These are phyloP conservation scores for Heloderma charlesbogerti DNA, from an alignment of 2,113 vertebrate genomes.

Conservation along the genomic window DNA sequence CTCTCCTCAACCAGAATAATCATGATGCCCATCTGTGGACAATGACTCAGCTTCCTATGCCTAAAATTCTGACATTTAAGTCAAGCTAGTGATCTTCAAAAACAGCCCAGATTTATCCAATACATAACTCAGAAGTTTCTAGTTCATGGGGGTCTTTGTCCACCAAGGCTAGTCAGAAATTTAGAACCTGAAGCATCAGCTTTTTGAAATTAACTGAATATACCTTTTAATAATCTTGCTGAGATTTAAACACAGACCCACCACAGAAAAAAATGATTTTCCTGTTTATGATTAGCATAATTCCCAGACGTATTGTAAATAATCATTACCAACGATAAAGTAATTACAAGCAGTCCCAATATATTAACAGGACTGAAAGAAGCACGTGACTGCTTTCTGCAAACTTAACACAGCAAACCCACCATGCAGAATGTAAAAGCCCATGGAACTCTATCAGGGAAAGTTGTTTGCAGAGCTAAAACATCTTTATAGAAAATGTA, in stretches of 20 bases:
- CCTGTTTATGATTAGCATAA: neutral
- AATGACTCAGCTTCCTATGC: neutral
- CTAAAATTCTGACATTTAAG: neutral
- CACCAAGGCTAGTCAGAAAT: neutral
- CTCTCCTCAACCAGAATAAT: neutral
- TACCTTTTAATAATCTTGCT: neutral
- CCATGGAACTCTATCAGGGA: neutral
- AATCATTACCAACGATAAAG: neutral
- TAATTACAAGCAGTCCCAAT: neutral
- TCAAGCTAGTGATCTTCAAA: neutral
- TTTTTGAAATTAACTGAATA: too few species aligned
- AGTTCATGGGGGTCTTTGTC: neutral
- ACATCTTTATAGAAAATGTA: neutral
- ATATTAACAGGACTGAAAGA: too few species aligned
- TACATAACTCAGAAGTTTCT: too few species aligned
- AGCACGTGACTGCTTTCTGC: neutral
- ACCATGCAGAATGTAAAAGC: neutral
- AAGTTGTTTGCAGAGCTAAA: neutral
- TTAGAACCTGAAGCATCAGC: neutral
- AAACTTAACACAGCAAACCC: neutral
- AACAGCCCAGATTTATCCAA: neutral
- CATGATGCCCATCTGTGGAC: too few species aligned
- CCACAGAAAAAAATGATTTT: neutral
- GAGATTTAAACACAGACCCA: neutral
- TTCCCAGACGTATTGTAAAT: neutral